A percentile compares a stretch with the other conserved stretches of the same genome.
Evolutionary conservation across 1,140 invertebrate genomes (phyloP).

Genomic region (Conus ventricosus): DNA sequence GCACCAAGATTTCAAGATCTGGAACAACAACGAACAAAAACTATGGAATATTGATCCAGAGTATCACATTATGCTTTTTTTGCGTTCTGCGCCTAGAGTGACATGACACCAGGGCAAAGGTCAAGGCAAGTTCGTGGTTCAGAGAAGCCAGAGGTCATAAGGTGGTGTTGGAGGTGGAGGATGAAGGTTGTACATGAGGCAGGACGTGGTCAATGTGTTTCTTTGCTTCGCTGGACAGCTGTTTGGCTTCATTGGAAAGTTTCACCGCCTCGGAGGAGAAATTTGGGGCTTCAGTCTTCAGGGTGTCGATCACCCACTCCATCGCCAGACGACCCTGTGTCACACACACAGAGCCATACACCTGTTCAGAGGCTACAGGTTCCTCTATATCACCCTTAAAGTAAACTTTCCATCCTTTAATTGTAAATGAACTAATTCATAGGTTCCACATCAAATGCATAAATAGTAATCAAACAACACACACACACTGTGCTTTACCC

Average conservation of each 20-base stretch:
- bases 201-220: conserved; percentile 13
- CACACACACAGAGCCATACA: neutral
- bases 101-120: neutral
- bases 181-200: conserved; percentile 7
- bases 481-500: no score
- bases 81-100: neutral
- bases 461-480: no score
- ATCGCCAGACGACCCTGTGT: conserved; percentile 90
- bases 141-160: neutral
- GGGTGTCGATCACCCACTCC: conserved; percentile 95
- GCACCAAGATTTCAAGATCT: neutral
- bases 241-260: conserved; percentile 83
- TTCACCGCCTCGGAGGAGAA: conserved; percentile 80
- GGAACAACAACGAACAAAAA: neutral
- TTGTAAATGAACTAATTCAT: no score
- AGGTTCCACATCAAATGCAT: no score
- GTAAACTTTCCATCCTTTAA: no score
- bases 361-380: no score
- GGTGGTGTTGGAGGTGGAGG: conserved; percentile 15
- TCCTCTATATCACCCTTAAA: no score
- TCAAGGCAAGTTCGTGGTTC: neutral
- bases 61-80: conserved; percentile 25
- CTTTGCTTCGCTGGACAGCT: conserved; percentile 82
- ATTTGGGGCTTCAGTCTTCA: conserved; percentile 88
- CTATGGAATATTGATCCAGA: neutral